These are phyloP conservation scores for Aspidiotus rigidus DNA, from an alignment of 2,888 invertebrate species.

Conservation along the genomic window DNA sequence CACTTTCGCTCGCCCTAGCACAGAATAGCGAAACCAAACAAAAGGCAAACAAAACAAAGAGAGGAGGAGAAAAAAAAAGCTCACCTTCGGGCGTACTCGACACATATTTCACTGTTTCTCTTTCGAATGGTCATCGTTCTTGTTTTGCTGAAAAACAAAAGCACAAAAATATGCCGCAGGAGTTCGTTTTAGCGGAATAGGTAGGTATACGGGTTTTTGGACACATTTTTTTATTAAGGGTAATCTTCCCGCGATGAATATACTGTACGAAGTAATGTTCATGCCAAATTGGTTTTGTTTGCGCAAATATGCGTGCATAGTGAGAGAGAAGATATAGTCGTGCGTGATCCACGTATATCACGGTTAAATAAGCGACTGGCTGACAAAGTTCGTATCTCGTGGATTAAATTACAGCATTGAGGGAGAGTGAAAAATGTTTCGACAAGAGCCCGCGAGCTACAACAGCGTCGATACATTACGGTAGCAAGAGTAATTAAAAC, in stretches of 20 bases:
- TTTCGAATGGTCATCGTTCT: not conserved
- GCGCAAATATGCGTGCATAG: not conserved
- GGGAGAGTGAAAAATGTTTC: not conserved
- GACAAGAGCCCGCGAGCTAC: not conserved
- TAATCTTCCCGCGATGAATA: not conserved
- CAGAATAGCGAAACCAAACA: not conserved
- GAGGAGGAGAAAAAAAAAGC: not conserved
- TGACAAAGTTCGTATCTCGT: not conserved
- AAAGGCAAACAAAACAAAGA: not conserved
- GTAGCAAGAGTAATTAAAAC: not conserved
- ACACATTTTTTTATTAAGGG: not conserved
- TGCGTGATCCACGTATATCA: not conserved
- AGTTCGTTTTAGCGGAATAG: not conserved
- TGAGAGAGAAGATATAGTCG: not conserved
- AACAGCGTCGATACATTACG: not conserved
- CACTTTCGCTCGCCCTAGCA: not conserved
- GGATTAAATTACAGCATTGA: not conserved
- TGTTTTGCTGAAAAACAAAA: not conserved
- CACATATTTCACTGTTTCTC: not conserved
- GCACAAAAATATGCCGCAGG: not conserved
- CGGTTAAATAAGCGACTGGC: not conserved
- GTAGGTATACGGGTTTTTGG: too few relatives aligned
- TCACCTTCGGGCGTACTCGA: not conserved
- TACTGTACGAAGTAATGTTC: too few relatives aligned
- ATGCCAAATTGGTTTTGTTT: too few relatives aligned